Percentiles rank a stretch among this genome's conserved stretches.
Conservation (phyloP, 2,113 vertebrate species). For the Forbesichthys agassizii region DNA sequence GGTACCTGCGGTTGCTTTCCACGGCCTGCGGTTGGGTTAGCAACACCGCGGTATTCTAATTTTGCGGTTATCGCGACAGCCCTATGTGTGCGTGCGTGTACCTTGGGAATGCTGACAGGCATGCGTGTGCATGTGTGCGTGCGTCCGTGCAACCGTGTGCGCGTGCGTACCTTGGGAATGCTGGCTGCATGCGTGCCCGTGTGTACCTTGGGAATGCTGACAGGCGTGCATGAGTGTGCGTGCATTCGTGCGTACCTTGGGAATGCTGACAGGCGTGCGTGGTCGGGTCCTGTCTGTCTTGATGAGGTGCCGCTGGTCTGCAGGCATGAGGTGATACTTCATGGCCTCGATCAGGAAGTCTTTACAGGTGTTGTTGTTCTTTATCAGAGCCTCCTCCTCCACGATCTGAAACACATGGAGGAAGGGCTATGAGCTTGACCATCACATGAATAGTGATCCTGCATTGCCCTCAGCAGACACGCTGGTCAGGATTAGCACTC, state of each 20-base stretch:
- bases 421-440: too few species aligned
- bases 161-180: too few species aligned
- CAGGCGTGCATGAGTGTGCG: conserved; percentile 89
- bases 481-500: too few species aligned
- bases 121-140: not conserved
- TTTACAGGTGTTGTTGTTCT: conserved; percentile 98
- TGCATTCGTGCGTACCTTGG: conserved; percentile 76
- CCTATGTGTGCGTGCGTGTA: not conserved
- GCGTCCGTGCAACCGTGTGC: too few species aligned
- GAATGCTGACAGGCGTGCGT: conserved; percentile 90
- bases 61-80: too few species aligned
- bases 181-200: too few species aligned
- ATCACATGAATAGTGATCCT: too few species aligned
- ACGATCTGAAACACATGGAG: conserved; percentile 82
- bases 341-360: conserved; percentile 99
- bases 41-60: too few species aligned
- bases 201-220: conserved; percentile 91
- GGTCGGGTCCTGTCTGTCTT: conserved; percentile 94
- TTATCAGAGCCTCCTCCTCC: conserved; percentile 94
- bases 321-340: conserved; percentile 97
- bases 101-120: not conserved
- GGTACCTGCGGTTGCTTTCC: too few species aligned
- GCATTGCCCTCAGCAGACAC: too few species aligned
- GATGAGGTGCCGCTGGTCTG: conserved; percentile 92
- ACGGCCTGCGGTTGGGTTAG: too few species aligned